Conservation (phyloP, 2,888 invertebrate genomes). For the Galeruca laticollis region DNA sequence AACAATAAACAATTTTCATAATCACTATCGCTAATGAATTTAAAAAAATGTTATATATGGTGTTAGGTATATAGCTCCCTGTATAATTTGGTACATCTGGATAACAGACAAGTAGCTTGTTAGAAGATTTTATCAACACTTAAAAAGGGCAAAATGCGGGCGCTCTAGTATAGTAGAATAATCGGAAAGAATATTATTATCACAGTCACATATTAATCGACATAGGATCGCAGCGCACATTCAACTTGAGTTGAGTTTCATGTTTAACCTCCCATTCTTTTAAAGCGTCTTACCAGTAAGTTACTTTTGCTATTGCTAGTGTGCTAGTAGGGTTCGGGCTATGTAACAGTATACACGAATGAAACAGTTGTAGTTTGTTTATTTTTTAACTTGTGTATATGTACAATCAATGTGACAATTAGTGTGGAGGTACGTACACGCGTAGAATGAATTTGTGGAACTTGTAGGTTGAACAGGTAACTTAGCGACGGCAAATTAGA, state of each 20-base stretch:
- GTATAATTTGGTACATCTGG: conserved; percentile 3
- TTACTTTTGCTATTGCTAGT: conserved; percentile 22
- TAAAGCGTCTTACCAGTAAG: conserved; percentile 19
- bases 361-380: conserved; percentile 8
- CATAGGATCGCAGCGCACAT: conserved; percentile 21
- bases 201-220: conserved; percentile 19
- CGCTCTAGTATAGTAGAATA: conserved; percentile 7
- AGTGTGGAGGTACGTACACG: conserved; percentile 19
- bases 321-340: conserved; percentile 14
- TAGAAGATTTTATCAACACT: conserved; percentile 3
- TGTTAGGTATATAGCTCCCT: neutral
- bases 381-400: conserved; percentile 13
- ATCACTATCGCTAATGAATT: neutral
- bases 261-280: conserved; percentile 29
- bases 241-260: conserved; percentile 21
- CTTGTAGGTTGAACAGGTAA: conserved; percentile 16
- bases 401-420: conserved; percentile 17
- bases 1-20: no score
- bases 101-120: neutral
- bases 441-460: conserved; percentile 3
- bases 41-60: neutral
- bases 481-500: conserved; percentile 45
- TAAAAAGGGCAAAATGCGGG: conserved; percentile 8
- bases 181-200: conserved; percentile 15
- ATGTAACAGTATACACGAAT: conserved; percentile 1